phyloP scores from a whole-genome alignment of 2,888 invertebrate species.

The Tiliacea citrago region DNA sequence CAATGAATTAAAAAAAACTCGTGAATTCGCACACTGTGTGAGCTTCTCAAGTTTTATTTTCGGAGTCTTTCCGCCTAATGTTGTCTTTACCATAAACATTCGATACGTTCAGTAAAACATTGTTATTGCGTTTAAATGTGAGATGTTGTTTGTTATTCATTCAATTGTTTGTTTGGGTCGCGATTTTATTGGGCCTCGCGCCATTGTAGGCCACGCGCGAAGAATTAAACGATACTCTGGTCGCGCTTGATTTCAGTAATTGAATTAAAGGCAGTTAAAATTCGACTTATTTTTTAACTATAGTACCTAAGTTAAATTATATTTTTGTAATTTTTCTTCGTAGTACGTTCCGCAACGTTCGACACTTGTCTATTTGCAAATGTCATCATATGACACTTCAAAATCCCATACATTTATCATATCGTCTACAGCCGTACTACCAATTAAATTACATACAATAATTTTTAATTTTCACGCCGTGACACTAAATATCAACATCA shows the following conservation, averaged over 20 bases:
- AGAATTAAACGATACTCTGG: slow-evolving; percentile 74
- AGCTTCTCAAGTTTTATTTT: slow-evolving; percentile 42
- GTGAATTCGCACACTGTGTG: slow-evolving; percentile 7
- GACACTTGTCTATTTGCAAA: no score
- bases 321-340: no score
- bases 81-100: slow-evolving; percentile 60
- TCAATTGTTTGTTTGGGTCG: slow-evolving; percentile 64
- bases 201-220: slow-evolving; percentile 77
- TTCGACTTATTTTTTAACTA: not conserved
- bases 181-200: slow-evolving; percentile 62
- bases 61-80: slow-evolving; percentile 33
- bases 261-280: slow-evolving; percentile 21
- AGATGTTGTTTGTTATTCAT: slow-evolving; percentile 64
- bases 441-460: no score
- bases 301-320: not conserved
- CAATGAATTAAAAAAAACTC: slow-evolving; percentile 10
- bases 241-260: slow-evolving; percentile 58
- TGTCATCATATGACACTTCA: no score
- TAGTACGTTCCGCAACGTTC: no score
- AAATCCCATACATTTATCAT: no score
- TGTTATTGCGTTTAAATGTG: slow-evolving; percentile 60
- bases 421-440: no score
- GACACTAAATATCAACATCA: no score
- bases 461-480: no score
- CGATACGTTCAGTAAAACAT: slow-evolving; percentile 49